Conservation (phyloP, 2,797 vertebrate genomes). For the Acrossocheilus wenchowensis region DNA sequence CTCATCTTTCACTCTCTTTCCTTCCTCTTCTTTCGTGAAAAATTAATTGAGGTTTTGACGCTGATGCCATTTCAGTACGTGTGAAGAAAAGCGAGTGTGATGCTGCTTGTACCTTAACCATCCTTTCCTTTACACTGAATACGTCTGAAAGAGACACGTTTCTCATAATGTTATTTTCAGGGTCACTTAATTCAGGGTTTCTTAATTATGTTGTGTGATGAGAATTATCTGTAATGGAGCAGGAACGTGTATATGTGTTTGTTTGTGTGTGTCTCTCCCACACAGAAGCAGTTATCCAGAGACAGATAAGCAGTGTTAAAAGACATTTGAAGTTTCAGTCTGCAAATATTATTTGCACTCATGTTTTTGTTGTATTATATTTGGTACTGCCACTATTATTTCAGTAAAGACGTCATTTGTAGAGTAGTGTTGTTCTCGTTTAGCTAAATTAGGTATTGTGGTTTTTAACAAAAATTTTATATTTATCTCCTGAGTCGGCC, state of each 20-base stretch:
- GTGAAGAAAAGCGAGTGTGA: slow-evolving; percentile 29
- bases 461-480: neutral
- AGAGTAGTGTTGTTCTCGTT: neutral
- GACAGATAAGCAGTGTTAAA: neutral
- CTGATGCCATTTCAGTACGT: slow-evolving; percentile 48
- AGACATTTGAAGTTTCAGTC: neutral
- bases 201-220: neutral
- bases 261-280: neutral
- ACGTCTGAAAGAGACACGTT: neutral
- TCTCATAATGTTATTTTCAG: neutral
- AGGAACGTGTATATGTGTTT: neutral
- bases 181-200: neutral
- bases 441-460: neutral
- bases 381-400: neutral
- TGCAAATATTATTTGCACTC: neutral
- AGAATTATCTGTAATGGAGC: neutral
- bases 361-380: neutral
- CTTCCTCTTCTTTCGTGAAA: slow-evolving; percentile 29
- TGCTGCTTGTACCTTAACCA: slow-evolving; percentile 23
- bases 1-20: neutral
- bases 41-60: slow-evolving; percentile 48
- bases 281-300: neutral
- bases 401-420: neutral
- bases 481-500: neutral
- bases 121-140: neutral